Evolutionary conservation across 2,113 vertebrate species (phyloP), one percentile per base, ranked within the genome.

Genomic region (Myanophis thanlyinensis): DNA sequence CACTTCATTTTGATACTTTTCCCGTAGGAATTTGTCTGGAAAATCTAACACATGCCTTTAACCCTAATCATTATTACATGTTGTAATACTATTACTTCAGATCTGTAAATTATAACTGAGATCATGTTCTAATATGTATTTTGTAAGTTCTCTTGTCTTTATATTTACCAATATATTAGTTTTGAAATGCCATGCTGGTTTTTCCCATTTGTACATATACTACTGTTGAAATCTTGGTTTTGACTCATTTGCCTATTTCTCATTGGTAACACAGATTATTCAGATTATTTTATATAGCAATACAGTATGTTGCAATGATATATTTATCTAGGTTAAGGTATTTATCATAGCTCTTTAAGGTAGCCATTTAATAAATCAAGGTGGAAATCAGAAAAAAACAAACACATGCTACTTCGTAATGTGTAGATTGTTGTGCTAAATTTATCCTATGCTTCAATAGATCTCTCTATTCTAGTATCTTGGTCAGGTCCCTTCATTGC

Each of bases 11-110:
- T 89, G 73, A 85, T 85, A 85, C 27, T 92, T 92, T n/a, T 89
- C 89, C 46, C 86, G n/a, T 62, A 54, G 46, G 80, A 90, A 90
- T 86, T 84, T 90, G 15, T 86, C n/a, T 46, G 53, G 88, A 89
- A 93, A 47, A 90, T 93, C 92, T 93, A 88, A 88, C 80, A 62
- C 62, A 86, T 93, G 53, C 47, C 89, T 93, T 93, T 90, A 90
- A 56, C 86, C 88, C 80, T 90, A 80, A 62, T 51, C 59, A 92
- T 80, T 80, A 59, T 30, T 62, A 47, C 51, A 47, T 67, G 40
- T 89, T 90, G 88, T 30, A 62, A 30, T 93, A 53, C 88, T 80
- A 93, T 47, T 30, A 46, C n/a, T 93, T 59, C 47, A 44, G 53
- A 89, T 85, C 46, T 59, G 23, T 86, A 86, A 47, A 90, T 90